Percentiles rank a stretch among this genome's conserved stretches.
These are phyloP conservation scores for Martes martes DNA, from an alignment of 2,113 vertebrate genomes.

Conservation along the genomic window DNA sequence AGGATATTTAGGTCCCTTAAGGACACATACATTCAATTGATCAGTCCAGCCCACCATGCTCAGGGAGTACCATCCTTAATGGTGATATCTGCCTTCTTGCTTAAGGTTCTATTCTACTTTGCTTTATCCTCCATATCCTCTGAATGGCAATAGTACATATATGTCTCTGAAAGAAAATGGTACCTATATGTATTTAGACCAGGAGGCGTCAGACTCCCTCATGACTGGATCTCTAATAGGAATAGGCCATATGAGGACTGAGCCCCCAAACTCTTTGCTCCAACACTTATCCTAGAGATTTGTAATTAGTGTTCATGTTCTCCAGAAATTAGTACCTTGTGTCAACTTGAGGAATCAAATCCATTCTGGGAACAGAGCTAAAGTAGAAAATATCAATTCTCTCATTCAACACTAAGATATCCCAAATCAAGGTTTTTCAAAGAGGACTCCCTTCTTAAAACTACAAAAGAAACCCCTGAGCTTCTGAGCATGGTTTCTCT, in stretches of 20 bases:
- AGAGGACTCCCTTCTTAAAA: not conserved
- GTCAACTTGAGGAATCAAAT: not conserved
- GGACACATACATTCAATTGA: not conserved
- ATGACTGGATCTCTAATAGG: not conserved
- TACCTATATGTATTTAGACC: not conserved
- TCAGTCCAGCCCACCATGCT: not conserved
- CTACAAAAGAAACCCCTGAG: not conserved
- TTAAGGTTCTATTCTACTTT: not conserved
- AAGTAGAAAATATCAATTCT: not conserved
- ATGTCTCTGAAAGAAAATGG: not conserved
- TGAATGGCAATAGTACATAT: not conserved
- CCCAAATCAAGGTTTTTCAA: slow-evolving; percentile 6
- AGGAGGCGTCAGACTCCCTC: not conserved
- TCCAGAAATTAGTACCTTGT: not conserved
- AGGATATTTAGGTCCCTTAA: not conserved
- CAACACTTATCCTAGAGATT: not conserved
- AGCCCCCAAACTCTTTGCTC: not conserved
- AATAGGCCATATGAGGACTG: not conserved
- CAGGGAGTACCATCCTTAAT: not conserved
- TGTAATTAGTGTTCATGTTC: not conserved
- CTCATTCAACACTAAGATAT: not conserved
- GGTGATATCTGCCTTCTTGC: not conserved
- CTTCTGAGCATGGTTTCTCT: not conserved
- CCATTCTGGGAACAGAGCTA: not conserved
- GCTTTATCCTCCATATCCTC: not conserved